Conservation (phyloP, 2,888 invertebrate species). For the Drosophila recens region DNA sequence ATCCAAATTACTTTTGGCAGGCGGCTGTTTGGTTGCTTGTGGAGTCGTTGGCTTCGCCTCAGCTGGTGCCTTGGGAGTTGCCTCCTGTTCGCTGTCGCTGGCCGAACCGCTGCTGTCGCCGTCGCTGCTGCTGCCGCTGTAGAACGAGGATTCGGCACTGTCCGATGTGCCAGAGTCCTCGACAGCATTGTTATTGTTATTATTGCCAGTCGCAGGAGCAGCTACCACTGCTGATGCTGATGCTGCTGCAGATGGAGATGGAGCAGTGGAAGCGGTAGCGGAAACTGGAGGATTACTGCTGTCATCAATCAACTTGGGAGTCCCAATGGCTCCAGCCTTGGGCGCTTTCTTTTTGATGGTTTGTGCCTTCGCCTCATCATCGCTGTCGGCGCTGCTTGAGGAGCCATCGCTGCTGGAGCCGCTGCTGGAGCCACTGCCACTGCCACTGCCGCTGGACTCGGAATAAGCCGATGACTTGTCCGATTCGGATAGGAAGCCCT, state of each 20-base stretch:
- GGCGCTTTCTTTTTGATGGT: slow-evolving; percentile 8
- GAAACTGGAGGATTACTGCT: slow-evolving; percentile 17
- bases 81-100: slow-evolving; percentile 4
- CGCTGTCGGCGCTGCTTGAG: slow-evolving; percentile 35
- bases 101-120: slow-evolving; percentile 42
- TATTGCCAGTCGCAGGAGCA: slow-evolving; percentile 16
- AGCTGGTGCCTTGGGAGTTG: slow-evolving; percentile 25
- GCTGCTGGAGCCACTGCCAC: slow-evolving; percentile 18
- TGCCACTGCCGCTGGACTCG: slow-evolving; percentile 74
- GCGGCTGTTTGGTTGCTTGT: slow-evolving; percentile 5
- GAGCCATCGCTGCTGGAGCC: slow-evolving; percentile 57
- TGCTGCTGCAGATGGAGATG: neutral
- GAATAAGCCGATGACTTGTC: slow-evolving; percentile 84
- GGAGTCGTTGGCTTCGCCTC: slow-evolving; percentile 8
- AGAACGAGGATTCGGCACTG: slow-evolving; percentile 78
- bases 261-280: neutral
- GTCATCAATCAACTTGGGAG: slow-evolving; percentile 38
- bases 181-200: slow-evolving; percentile 43
- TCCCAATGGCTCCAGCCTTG: slow-evolving; percentile 19
- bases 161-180: slow-evolving; percentile 77
- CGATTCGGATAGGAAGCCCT: slow-evolving; percentile 87
- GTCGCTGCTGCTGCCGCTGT: slow-evolving; percentile 59
- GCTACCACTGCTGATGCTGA: neutral
- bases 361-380: slow-evolving; percentile 31
- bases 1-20: slow-evolving; percentile 90